Conservation (phyloP, 2,797 vertebrate species). For the Bovichtus variegatus region DNA sequence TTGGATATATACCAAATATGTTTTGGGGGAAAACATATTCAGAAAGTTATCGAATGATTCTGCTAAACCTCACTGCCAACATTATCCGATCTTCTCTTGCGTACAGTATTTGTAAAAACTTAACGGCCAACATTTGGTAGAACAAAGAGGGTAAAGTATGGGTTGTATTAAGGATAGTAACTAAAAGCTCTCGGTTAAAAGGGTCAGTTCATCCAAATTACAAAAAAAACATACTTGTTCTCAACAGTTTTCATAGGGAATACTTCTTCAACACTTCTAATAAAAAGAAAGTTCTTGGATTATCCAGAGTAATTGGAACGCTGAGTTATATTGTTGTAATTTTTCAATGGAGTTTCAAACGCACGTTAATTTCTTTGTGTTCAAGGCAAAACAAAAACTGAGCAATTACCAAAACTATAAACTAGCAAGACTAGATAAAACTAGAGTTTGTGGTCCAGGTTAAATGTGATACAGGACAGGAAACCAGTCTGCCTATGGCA, state of each 20-base stretch:
- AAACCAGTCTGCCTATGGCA: neutral
- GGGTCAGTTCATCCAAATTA: neutral
- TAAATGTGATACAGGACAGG: neutral
- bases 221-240: neutral
- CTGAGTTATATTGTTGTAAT: neutral
- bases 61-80: neutral
- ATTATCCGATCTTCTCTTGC: neutral
- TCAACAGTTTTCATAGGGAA: neutral
- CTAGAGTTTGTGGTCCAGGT: neutral
- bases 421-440: neutral
- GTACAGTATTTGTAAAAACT: neutral
- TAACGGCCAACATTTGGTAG: neutral
- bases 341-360: neutral
- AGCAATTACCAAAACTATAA: neutral
- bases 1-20: neutral
- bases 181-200: neutral
- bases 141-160: neutral
- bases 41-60: constrained; percentile 8
- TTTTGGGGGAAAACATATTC: neutral
- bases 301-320: neutral
- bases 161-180: neutral
- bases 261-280: neutral
- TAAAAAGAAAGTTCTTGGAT: neutral
- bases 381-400: neutral
- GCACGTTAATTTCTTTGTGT: neutral